Base-by-base conservation (phyloP, 2,797 vertebrate genomes). In the Antrozous pallidus region DNA sequence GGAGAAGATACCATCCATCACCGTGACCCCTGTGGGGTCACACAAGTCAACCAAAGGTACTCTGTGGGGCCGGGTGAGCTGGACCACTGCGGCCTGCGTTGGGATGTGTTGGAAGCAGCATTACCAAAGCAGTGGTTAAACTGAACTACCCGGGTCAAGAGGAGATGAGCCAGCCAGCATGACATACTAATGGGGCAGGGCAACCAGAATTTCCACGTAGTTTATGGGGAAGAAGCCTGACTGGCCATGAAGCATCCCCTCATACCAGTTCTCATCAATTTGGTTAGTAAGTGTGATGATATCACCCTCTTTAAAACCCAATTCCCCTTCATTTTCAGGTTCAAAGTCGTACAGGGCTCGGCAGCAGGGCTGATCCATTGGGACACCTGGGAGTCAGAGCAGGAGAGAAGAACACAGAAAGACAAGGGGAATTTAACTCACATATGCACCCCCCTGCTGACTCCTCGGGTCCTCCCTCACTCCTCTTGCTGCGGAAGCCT, bases 191-290 rank as follows among this genome's bases (percentile, higher is more conserved):
- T 99, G 98, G 88, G 99, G 99, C 98, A 99, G 98, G 16, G 99
- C 98, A 96, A 99, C 99, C 97, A 99, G 98, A 98, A 99, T 99
- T 95, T 99, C 99, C 38, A 99, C 99, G 65, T 99, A 99, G 97
- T 99, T 99, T 98, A 99, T 99, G 73, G 99, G 99, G 97, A 99
- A 99, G 98, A 99, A 99, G 97, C 99, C 99, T 0, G 99, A 99
- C 98, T 99, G 99, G 98, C 99, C 99, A 49, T 99, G 98, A 95
- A 99, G 98, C 99, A 99, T 99, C 26, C 99, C 99, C 98, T 99
- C 99, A 86, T 99, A 99, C 99, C 99, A 99, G 98, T 99, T 99
- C 88, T 99, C 99, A 92, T 99, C 99, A 88, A 99, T 99, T 97
- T 99, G 99, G 97, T 99, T 99, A 98, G 99, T 99, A 96, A 99